These are phyloP conservation scores for Volucella bombylans DNA, from an alignment of 2,888 invertebrate species.

Conservation along the genomic window DNA sequence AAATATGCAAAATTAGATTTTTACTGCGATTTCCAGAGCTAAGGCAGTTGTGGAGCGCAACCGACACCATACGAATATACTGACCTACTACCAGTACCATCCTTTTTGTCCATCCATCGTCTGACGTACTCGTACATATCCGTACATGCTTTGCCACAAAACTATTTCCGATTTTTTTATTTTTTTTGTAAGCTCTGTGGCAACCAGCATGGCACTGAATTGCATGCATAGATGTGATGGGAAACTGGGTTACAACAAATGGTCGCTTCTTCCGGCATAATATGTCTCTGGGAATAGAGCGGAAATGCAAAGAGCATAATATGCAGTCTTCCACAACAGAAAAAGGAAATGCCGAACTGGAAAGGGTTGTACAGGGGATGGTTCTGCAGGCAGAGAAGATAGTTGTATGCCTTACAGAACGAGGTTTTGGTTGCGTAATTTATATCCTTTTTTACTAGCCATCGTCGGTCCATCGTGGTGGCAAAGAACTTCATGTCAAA, in stretches of 20 bases:
- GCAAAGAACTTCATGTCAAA: conserved; percentile 50
- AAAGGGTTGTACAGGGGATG: neutral
- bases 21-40: conserved; percentile 64
- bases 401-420: conserved; percentile 30
- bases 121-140: neutral
- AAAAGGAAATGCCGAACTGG: conserved; percentile 59
- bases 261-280: conserved; percentile 71
- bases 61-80: neutral
- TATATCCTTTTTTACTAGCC: conserved; percentile 43
- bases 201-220: neutral
- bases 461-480: neutral
- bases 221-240: conserved; percentile 64
- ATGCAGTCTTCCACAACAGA: conserved; percentile 56
- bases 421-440: conserved; percentile 67
- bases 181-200: neutral
- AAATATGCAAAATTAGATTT: conserved; percentile 73
- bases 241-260: conserved; percentile 71
- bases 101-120: conserved; percentile 32
- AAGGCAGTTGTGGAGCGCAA: conserved; percentile 7
- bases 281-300: conserved; percentile 65
- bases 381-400: neutral
- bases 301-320: conserved; percentile 72
- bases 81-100: conserved; percentile 37
- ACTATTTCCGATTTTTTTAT: conserved; percentile 56
- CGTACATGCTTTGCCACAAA: conserved; percentile 35